Evolutionary conservation across 2,888 invertebrate genomes (phyloP).

Genomic region (Heliconius cydno): DNA sequence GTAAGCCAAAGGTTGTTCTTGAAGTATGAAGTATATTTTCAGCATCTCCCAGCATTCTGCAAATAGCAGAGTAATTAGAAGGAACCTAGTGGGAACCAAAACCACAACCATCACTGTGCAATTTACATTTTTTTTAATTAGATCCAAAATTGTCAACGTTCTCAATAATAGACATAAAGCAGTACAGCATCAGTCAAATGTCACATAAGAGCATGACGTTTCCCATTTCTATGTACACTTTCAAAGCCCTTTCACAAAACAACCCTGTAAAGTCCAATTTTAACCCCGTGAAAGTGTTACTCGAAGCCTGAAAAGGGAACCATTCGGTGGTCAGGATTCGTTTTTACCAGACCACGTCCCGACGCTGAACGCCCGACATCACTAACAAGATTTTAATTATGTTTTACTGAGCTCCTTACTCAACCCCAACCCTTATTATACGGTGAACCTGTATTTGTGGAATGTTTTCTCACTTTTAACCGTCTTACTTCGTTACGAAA

Average conservation of each 20-base stretch:
- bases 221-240: constrained; percentile 7
- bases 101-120: too few relatives aligned
- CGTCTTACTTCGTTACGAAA: not conserved
- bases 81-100: too few relatives aligned
- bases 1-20: not conserved
- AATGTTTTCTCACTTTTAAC: not conserved
- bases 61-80: too few relatives aligned
- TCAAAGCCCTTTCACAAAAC: constrained; percentile 46
- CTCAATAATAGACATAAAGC: not conserved
- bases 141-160: not conserved
- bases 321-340: constrained; percentile 62
- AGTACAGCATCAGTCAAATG: not conserved
- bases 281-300: constrained; percentile 54
- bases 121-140: not conserved
- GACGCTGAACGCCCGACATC: constrained; percentile 27
- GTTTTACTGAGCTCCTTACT: constrained; percentile 16
- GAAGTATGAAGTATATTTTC: not conserved
- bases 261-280: constrained; percentile 57
- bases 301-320: constrained; percentile 35
- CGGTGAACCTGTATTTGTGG: constrained; percentile 2
- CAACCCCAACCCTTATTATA: constrained; percentile 12
- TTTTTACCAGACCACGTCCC: constrained; percentile 63
- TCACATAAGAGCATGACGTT: not conserved
- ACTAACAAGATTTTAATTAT: constrained; percentile 37
- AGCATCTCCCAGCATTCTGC: too few relatives aligned